Evolutionary conservation across 2,113 vertebrate species (phyloP).

Genomic region (Junco hyemalis): DNA sequence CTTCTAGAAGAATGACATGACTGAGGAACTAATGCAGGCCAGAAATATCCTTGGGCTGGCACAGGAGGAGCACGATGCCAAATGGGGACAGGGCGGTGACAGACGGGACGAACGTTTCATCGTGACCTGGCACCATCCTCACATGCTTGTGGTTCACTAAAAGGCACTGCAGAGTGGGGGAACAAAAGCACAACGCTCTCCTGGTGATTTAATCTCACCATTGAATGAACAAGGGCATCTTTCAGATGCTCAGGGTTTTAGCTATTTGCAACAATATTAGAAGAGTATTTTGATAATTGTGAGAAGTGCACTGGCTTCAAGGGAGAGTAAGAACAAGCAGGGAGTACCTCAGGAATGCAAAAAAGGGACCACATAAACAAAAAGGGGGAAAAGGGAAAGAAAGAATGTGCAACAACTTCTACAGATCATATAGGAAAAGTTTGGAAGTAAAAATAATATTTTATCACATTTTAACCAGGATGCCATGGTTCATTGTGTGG

Average conservation of each 20-base stretch:
- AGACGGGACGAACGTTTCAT: not conserved
- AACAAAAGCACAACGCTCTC: not conserved
- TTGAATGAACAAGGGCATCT: not conserved
- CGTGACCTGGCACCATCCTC: not conserved
- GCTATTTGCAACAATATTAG: not conserved
- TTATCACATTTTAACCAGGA: not conserved
- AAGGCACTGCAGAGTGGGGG: not conserved
- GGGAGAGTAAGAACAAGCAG: not conserved
- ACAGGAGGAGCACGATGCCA: not conserved
- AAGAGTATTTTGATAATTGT: not conserved
- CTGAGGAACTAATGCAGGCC: not conserved
- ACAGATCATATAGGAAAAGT: not conserved
- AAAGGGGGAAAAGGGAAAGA: not conserved
- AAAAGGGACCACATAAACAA: not conserved
- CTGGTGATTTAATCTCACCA: not conserved
- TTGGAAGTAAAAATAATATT: not conserved
- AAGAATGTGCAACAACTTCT: not conserved
- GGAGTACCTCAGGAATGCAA: not conserved
- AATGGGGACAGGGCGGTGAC: not conserved
- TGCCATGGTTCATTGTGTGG: not conserved
- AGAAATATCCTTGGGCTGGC: slow-evolving; percentile 25
- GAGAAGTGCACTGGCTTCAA: not conserved
- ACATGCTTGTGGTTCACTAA: not conserved
- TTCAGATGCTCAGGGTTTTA: not conserved
- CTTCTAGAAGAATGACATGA: not conserved